Base-by-base conservation (phyloP, 2,113 vertebrate species). In the Procavia capensis region DNA sequence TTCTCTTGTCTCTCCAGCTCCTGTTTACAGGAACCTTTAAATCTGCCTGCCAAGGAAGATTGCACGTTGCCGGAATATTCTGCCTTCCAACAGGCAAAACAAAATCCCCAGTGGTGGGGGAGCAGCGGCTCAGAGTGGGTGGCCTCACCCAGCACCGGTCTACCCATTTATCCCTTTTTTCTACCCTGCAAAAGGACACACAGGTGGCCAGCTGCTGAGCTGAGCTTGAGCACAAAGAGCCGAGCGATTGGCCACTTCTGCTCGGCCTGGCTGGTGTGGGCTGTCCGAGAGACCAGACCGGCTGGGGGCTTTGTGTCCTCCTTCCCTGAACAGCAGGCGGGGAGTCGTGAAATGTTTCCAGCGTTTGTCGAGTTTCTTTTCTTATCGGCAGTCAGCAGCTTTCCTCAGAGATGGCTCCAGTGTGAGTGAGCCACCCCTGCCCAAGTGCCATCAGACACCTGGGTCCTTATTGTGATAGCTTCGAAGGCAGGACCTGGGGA, bases 201-300 rank as follows among this genome's bases (percentile, higher is more conserved):
- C 91, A 93, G 97, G 94, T 95, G 95, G 90, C 90, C 90, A 22
- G 70, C 41, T 0, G 0, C 74, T 8, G 79, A 54, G 79, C 72
- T 0, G 1, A 59, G 39, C 11, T 3, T 14, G 59, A n/a, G 70
- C 63, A 16, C 70, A n/a, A 78, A 84, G 76, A 22, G 14, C 25
- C 0, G 36, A 0, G 70, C 70, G 4, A 34, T 5, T 63, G 95
- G 72, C 7, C 0, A 6, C 74, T 0, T 50, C 0, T 31, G 47
- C 68, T 5, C 1, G 2, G 84, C 82, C 5, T 11, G 1, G 0
- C 91, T 3, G 0, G 79, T 76, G 59, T 9, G 75, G 16, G 59
- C 79, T 72, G 57, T 36, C 43, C 9, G 80, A 1, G 1, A 36
- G 80, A 1, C 0, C 0, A 36, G 80, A 1, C 0, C 0, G 70